Conservation (phyloP, 1,140 invertebrate species). For the Drosophila miranda region DNA sequence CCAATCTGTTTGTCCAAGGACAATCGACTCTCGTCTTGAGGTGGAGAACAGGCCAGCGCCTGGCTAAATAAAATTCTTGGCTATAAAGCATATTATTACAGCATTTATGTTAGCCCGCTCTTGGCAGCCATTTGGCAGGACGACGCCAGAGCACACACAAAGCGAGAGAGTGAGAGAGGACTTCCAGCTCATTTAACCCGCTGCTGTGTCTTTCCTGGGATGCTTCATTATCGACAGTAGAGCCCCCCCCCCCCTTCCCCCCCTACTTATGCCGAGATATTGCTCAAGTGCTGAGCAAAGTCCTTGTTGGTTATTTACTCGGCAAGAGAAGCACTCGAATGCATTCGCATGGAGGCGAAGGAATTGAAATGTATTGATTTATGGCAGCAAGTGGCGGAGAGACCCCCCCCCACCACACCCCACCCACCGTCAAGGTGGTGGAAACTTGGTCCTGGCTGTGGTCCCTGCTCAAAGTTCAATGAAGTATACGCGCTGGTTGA, state of each 20-base stretch:
- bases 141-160: no score
- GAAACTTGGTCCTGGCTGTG: conserved; percentile 61
- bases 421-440: background rate
- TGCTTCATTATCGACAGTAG: conserved; percentile 42
- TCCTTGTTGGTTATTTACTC: conserved; percentile 64
- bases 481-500: conserved; percentile 54
- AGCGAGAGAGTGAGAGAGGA: no score
- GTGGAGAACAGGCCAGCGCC: conserved; percentile 33
- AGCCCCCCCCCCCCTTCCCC: no score
- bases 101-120: no score
- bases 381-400: conserved; percentile 47
- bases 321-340: conserved; percentile 58
- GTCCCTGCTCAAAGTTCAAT: conserved; percentile 64
- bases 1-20: no score
- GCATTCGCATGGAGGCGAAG: conserved; percentile 37
- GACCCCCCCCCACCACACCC: no score
- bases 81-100: no score
- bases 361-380: conserved; percentile 78
- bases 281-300: conserved; percentile 54
- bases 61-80: background rate
- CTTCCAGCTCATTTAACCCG: conserved; percentile 33
- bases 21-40: background rate
- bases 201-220: conserved; percentile 22
- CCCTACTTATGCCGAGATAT: conserved; percentile 35
- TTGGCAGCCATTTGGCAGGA: no score